Conservation (phyloP, 2,888 invertebrate genomes). For the Lepidochitona cinerea region DNA sequence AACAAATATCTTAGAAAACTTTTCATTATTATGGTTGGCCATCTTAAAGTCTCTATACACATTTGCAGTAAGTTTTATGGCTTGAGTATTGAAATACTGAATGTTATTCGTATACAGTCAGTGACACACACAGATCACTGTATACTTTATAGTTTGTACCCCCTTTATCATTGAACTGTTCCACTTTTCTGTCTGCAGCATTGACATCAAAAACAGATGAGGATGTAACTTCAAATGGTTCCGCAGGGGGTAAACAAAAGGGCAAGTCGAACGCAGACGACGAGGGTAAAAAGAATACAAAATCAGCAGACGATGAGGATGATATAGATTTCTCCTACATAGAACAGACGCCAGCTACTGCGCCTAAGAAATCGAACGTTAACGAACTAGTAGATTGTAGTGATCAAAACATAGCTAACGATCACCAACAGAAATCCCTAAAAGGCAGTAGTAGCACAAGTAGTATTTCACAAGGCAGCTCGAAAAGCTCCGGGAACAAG, state of each 20-base stretch:
- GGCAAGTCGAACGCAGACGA: slow-evolving; percentile 36
- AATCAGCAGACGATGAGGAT: slow-evolving; percentile 31
- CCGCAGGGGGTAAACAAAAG: slow-evolving; percentile 49
- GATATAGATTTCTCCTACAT: slow-evolving; percentile 29
- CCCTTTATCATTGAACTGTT: too few relatives aligned
- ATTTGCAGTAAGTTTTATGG: too few relatives aligned
- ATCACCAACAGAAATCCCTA: slow-evolving; percentile 58
- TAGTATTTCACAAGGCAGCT: background rate
- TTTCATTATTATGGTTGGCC: too few relatives aligned
- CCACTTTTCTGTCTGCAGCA: too few relatives aligned
- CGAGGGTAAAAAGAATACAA: slow-evolving; percentile 28
- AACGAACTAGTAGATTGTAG: slow-evolving; percentile 63
- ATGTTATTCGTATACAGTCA: too few relatives aligned
- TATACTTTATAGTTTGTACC: too few relatives aligned
- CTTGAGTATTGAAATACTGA: too few relatives aligned
- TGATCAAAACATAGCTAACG: slow-evolving; percentile 56
- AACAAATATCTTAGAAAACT: too few relatives aligned
- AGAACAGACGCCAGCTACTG: background rate
- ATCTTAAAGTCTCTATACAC: too few relatives aligned
- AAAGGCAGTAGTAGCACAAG: slow-evolving; percentile 25
- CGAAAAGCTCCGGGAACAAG: slow-evolving; percentile 52
- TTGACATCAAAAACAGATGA: slow-evolving; percentile 68
- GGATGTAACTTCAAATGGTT: slow-evolving; percentile 70
- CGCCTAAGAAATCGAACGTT: slow-evolving; percentile 58
- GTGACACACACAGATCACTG: too few relatives aligned